phyloP scores from a whole-genome alignment of 2,888 invertebrate species.

The Odontocerum albicorne region DNA sequence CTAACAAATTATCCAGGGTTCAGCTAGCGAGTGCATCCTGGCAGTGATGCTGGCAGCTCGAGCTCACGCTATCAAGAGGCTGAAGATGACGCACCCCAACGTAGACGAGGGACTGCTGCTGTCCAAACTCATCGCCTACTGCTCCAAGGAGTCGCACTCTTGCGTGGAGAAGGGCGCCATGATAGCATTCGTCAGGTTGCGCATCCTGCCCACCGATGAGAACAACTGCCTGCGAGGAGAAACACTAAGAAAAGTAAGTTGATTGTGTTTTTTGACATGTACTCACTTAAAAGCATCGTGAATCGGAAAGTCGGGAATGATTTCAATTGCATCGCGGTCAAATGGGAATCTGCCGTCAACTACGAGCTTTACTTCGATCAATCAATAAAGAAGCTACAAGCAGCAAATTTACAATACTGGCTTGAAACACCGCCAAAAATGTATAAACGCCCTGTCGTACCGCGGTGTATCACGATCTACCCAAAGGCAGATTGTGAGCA shows the following conservation, averaged over 20 bases:
- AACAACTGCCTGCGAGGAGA: conserved; percentile 79
- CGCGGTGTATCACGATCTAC: no score
- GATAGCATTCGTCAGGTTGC: conserved; percentile 88
- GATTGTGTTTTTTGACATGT: neutral
- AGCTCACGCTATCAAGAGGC: conserved; percentile 81
- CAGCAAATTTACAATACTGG: no score
- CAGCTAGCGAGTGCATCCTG: conserved; percentile 93
- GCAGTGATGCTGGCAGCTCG: conserved; percentile 92
- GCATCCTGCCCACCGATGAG: conserved; percentile 87
- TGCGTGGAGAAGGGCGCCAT: conserved; percentile 93
- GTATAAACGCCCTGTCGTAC: no score
- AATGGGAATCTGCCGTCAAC: no score
- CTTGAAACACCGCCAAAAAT: no score
- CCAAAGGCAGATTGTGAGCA: no score
- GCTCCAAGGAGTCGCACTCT: conserved; percentile 88
- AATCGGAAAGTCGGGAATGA: no score
- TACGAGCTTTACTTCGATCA: no score
- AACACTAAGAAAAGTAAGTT: conserved; percentile 77
- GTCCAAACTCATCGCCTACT: conserved; percentile 92
- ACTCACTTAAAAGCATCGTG: no score
- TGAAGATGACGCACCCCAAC: conserved; percentile 83
- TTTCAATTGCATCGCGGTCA: no score
- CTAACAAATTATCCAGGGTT: conserved; percentile 78
- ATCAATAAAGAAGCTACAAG: no score
- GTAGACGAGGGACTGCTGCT: conserved; percentile 89